These are phyloP conservation scores for Seladonia tumulorum DNA, from an alignment of 2,888 invertebrate genomes.

Conservation along the genomic window DNA sequence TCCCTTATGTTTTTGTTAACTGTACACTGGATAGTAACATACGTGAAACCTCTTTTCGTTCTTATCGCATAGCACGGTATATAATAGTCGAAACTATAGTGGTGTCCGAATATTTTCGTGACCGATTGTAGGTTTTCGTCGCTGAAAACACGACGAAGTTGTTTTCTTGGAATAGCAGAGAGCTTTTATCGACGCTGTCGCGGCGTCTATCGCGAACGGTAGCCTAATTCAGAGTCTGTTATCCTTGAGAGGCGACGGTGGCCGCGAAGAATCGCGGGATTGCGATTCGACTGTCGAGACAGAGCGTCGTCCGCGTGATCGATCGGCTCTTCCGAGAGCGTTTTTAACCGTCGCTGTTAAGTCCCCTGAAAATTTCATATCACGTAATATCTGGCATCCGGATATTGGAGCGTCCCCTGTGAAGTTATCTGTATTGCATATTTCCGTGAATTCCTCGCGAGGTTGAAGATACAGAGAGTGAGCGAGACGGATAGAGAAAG, in stretches of 20 bases:
- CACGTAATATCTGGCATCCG: conserved; percentile 17
- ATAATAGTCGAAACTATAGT: too few relatives aligned
- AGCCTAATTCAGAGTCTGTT: not conserved
- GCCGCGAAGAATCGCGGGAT: not conserved
- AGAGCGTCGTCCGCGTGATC: not conserved
- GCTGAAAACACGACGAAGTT: too few relatives aligned
- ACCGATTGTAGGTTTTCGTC: too few relatives aligned
- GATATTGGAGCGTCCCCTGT: conserved; percentile 2
- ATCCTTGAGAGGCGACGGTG: not conserved
- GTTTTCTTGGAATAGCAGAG: not conserved
- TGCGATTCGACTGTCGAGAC: not conserved
- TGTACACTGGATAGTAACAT: too few relatives aligned
- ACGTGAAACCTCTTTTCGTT: too few relatives aligned
- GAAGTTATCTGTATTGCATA: conserved; percentile 2
- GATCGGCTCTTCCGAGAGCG: not conserved
- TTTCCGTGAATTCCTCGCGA: conserved; percentile 2
- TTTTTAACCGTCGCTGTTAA: conserved; percentile 4
- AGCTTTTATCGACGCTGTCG: not conserved
- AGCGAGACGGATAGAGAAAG: not conserved
- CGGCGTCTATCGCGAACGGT: not conserved
- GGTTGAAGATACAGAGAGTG: not conserved
- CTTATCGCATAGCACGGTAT: too few relatives aligned
- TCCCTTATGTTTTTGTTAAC: too few relatives aligned
- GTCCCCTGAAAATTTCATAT: conserved; percentile 17
- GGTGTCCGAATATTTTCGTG: too few relatives aligned